These are phyloP conservation scores for Notechis scutatus DNA, from an alignment of 2,113 vertebrate species.

Conservation along the genomic window DNA sequence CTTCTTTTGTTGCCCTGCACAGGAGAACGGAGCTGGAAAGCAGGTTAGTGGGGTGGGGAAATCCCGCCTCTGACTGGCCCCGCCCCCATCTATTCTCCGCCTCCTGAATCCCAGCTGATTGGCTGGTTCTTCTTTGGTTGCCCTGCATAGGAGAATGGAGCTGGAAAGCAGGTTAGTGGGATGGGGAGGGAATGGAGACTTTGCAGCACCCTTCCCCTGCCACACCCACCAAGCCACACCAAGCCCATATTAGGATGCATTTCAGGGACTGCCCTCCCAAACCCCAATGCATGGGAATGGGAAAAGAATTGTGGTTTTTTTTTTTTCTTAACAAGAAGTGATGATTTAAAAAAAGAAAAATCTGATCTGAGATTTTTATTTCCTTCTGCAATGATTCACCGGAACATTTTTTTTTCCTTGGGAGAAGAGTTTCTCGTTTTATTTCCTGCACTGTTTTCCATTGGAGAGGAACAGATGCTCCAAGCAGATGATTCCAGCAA, in stretches of 20 bases:
- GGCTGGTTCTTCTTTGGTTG: too few relatives aligned
- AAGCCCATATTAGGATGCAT: background rate
- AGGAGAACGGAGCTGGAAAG: too few relatives aligned
- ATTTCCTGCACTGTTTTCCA: background rate
- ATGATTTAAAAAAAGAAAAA: background rate
- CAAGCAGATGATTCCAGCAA: background rate
- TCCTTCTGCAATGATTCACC: background rate
- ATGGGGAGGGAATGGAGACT: too few relatives aligned
- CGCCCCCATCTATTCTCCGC: too few relatives aligned
- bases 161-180: too few relatives aligned
- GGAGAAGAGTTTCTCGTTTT: conserved; percentile 15
- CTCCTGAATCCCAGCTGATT: too few relatives aligned
- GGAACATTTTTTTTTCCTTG: background rate
- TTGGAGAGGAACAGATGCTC: background rate
- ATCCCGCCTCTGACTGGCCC: too few relatives aligned
- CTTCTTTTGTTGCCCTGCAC: too few relatives aligned
- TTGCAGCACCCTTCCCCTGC: too few relatives aligned
- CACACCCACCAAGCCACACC: too few relatives aligned
- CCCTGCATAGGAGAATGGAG: too few relatives aligned
- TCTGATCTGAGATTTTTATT: background rate
- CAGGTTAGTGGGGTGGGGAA: too few relatives aligned
- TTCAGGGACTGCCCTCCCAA: background rate
- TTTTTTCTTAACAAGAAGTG: background rate
- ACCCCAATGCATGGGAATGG: background rate
- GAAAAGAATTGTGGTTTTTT: background rate